Evolutionary conservation across 2,888 invertebrate genomes (phyloP), one percentile per base, ranked within the genome.

Genomic region (Eupithecia vulgata): DNA sequence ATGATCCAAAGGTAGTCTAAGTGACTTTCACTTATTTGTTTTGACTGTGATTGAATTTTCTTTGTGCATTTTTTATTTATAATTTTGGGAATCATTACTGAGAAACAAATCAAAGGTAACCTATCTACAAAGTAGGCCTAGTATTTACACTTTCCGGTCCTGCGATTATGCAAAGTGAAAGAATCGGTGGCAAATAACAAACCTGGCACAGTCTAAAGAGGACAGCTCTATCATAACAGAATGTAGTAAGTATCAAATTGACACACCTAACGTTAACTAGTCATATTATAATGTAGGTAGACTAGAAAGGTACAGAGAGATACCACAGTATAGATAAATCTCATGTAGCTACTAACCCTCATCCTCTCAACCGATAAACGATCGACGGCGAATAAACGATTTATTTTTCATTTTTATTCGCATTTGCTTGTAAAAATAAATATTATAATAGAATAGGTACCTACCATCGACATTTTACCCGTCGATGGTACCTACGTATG

Each of bases 91-190:
- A 45, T 45, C 1, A 80, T 81, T 73, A 79, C 78, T 7, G 45
- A 70, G 73, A 76, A 82, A 79, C 76, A 81, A 82, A 77, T 82
- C 75, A 78, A 73, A 81, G 79, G 80, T 81, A n/a, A n/a, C n/a
- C n/a, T n/a, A 79, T 48, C 48, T 79, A 77, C 72, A 75, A 78
- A 80, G 80, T 81, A 81, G n/a, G n/a, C 6, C 17, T 30, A 15
- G 2, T 42, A 42, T 17, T 21, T 21, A 21, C 79, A 77, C 71
- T 83, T 82, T 82, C 79, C 83, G 85, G 78, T 79, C 62, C 79
- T 81, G 79, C 81, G 85, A 79, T 82, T 86, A 82, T 83, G 85
- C 85, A 91, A 90, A 89, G 87, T 88, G 86, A 90, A 91, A 93
- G 90, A 91, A 92, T 92, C 81, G 85, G 21, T 21, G 21, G 10